Evolutionary conservation across 2,113 vertebrate genomes (phyloP).

Genomic region (Ahaetulla prasina): DNA sequence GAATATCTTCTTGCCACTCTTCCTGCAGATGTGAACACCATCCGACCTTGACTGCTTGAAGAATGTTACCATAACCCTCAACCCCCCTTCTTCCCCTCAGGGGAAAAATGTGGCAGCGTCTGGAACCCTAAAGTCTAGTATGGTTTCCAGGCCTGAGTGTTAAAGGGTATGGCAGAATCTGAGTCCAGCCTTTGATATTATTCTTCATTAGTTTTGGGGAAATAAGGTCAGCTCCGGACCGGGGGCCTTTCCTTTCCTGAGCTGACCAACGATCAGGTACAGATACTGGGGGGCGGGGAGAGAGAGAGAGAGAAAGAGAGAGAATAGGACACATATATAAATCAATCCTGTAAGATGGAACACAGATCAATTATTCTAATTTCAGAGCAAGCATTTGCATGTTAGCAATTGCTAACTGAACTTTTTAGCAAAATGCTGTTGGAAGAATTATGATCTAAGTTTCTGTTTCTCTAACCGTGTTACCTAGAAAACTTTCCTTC

Average conservation of each 20-base stretch:
- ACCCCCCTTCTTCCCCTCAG: no score
- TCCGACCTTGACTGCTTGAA: no score
- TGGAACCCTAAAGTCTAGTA: no score
- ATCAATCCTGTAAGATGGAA: not conserved
- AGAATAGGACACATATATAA: not conserved
- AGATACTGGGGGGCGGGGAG: not conserved
- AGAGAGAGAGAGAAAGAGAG: no score
- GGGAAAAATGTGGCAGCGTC: no score
- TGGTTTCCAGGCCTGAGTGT: no score
- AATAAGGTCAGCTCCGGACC: not conserved
- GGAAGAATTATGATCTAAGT: constrained; percentile 29
- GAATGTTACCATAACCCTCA: no score
- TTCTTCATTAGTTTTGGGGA: not conserved
- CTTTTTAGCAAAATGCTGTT: constrained; percentile 21
- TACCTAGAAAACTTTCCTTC: not conserved
- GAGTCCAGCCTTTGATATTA: not conserved
- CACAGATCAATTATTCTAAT: constrained; percentile 45
- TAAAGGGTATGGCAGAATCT: not conserved
- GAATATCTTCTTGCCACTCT: no score
- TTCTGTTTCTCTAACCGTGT: not conserved
- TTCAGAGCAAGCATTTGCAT: constrained; percentile 29
- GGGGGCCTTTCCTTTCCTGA: not conserved
- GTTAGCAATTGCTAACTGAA: not conserved
- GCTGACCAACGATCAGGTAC: not conserved
- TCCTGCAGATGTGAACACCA: no score